These are phyloP conservation scores for Drosophila mimetica DNA, from an alignment of 2,888 invertebrate genomes.

Conservation along the genomic window DNA sequence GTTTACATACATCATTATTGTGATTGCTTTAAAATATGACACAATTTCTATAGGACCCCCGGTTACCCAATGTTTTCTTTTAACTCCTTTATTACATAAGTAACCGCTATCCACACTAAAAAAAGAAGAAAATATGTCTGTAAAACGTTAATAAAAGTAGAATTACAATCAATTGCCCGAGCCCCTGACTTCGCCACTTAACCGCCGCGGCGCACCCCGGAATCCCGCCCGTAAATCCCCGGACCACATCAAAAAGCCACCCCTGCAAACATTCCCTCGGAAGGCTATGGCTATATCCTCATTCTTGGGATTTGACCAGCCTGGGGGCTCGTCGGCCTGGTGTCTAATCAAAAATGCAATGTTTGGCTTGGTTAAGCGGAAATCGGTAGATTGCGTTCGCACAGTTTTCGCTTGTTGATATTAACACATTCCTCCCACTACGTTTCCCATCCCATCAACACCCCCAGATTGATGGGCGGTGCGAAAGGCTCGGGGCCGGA, in stretches of 20 bases:
- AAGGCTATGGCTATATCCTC: slow-evolving; percentile 26
- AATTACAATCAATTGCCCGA: slow-evolving; percentile 44
- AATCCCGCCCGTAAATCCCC: slow-evolving; percentile 4
- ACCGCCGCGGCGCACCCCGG: slow-evolving; percentile 5
- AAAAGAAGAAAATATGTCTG: too few species aligned
- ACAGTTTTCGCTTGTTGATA: slow-evolving; percentile 73
- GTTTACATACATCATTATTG: too few species aligned
- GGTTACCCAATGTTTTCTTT: too few species aligned
- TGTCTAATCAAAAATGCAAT: slow-evolving; percentile 80
- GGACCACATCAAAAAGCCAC: slow-evolving; percentile 21
- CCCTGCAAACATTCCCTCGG: slow-evolving; percentile 35
- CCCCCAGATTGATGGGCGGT: slow-evolving; percentile 13
- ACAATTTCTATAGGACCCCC: too few species aligned
- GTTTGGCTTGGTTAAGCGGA: slow-evolving; percentile 81
- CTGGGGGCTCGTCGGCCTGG: slow-evolving; percentile 51
- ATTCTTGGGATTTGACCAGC: slow-evolving; percentile 55
- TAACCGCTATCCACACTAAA: too few species aligned
- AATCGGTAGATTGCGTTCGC: slow-evolving; percentile 78
- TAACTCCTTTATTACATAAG: too few species aligned
- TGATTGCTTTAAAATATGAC: too few species aligned
- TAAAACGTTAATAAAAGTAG: slow-evolving; percentile 46
- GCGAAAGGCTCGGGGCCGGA: background rate
- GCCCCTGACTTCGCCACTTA: slow-evolving; percentile 20
- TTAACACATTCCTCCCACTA: slow-evolving; percentile 64
- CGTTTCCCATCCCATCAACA: slow-evolving; percentile 14